Evolutionary conservation across 1,140 invertebrate species (phyloP), one percentile per base, ranked within the genome.

Genomic region (Proctacanthus coquilletti): DNA sequence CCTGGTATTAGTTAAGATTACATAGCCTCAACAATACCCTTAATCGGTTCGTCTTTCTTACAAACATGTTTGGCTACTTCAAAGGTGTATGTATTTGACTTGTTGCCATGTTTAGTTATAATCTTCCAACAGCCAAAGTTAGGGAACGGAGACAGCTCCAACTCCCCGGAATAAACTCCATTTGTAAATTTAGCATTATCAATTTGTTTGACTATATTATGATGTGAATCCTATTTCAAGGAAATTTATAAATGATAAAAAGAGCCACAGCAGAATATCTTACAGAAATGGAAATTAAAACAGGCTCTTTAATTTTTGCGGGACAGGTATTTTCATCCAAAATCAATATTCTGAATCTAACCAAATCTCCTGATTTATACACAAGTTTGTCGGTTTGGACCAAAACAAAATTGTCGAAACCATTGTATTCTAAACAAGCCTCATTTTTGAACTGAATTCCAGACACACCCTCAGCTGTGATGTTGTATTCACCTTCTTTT

Each of bases 371-470:
- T 1, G 89, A 88, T 54, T 93, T 86, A 58, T 96, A 97, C 38
- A 94, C 80, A 2, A 84, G 76, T 62, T 91, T 87, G 62, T 97
- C 92, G 0, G 89, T 94, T 60, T 96, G 91, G 43, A 96, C 75
- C 47, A 94, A 89, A 2, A 92, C 73, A 6, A 85, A 87, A 45
- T 84, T 84, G 48, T 81, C 87, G 56, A 92, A 88, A n/a, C n/a
- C n/a, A n/a, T n/a, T n/a, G n/a, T n/a, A n/a, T n/a, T n/a, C n/a
- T n/a, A n/a, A n/a, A n/a, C n/a, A n/a, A n/a, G n/a, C n/a, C n/a
- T n/a, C n/a, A n/a, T n/a, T n/a, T n/a, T n/a, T n/a, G n/a, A n/a
- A n/a, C n/a, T n/a, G n/a, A n/a, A n/a, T n/a, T n/a, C n/a, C n/a
- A n/a, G n/a, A n/a, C n/a, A n/a, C n/a, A n/a, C n/a, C n/a, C n/a